Conservation (phyloP, 2,888 invertebrate genomes). For the Stenichneumon culpator region DNA sequence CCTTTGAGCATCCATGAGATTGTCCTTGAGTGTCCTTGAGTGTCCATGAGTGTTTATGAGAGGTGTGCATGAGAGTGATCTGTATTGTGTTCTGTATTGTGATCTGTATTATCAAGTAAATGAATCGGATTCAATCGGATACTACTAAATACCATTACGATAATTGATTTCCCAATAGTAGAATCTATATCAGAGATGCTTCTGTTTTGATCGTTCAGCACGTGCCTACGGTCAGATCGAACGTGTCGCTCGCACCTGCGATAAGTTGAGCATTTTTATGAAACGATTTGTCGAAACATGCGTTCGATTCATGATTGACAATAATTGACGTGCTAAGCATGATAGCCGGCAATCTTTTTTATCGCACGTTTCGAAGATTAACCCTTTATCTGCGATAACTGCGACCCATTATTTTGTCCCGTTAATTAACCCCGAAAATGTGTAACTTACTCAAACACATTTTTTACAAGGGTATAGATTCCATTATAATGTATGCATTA, state of each 20-base stretch:
- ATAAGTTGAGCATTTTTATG: conserved; percentile 5
- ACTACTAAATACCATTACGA: not conserved
- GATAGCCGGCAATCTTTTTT: not conserved
- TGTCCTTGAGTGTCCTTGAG: no score
- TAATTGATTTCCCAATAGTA: not conserved
- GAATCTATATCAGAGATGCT: not conserved
- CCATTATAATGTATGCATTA: no score
- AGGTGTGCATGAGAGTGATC: no score
- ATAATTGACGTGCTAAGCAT: not conserved
- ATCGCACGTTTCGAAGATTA: not conserved
- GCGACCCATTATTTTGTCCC: not conserved
- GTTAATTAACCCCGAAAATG: not conserved
- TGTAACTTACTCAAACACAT: not conserved
- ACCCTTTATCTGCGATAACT: not conserved
- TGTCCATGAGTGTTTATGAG: no score
- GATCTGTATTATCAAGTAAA: no score
- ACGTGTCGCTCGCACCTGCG: not conserved
- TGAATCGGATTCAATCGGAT: not conserved
- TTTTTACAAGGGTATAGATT: not conserved
- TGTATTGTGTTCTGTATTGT: no score
- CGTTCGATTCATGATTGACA: not conserved
- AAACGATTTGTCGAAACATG: conserved; percentile 2
- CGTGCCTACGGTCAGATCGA: not conserved
- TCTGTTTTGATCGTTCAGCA: not conserved
- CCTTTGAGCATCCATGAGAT: no score